Evolutionary conservation across 2,113 vertebrate genomes (phyloP).

Genomic region (Eublepharis macularius): DNA sequence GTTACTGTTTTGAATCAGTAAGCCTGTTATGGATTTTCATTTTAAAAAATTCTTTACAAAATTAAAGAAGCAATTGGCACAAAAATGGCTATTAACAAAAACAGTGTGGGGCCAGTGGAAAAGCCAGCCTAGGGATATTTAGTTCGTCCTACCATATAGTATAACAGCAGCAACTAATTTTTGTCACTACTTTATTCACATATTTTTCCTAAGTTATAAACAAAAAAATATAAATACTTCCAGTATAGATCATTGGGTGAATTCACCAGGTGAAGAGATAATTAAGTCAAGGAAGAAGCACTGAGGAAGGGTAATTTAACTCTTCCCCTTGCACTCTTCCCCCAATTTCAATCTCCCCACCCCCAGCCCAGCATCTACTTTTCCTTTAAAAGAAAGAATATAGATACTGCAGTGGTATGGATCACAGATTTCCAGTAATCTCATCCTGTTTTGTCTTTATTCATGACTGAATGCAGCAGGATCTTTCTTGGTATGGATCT

Average conservation of each 20-base stretch:
- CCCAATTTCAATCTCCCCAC: background rate
- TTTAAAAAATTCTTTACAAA: background rate
- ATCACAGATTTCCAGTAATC: no score
- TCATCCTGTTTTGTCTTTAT: background rate
- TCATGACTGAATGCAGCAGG: background rate
- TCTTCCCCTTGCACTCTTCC: background rate
- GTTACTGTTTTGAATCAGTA: background rate
- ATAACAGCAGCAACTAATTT: no score
- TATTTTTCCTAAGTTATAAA: no score
- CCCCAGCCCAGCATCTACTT: no score
- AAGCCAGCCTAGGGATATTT: no score
- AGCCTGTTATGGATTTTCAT: background rate
- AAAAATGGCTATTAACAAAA: background rate
- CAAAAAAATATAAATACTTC: background rate
- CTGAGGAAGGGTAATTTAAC: no score
- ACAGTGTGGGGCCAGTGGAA: background rate
- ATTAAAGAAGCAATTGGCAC: background rate
- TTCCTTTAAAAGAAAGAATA: no score
- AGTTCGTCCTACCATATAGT: background rate
- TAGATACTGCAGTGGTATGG: no score
- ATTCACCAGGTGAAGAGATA: no score
- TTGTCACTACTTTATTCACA: no score
- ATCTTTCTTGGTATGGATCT: background rate
- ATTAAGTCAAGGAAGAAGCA: no score
- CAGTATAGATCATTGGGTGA: background rate